Conservation (phyloP, 2,797 vertebrate genomes). For the Tympanoctomys barrerae region DNA sequence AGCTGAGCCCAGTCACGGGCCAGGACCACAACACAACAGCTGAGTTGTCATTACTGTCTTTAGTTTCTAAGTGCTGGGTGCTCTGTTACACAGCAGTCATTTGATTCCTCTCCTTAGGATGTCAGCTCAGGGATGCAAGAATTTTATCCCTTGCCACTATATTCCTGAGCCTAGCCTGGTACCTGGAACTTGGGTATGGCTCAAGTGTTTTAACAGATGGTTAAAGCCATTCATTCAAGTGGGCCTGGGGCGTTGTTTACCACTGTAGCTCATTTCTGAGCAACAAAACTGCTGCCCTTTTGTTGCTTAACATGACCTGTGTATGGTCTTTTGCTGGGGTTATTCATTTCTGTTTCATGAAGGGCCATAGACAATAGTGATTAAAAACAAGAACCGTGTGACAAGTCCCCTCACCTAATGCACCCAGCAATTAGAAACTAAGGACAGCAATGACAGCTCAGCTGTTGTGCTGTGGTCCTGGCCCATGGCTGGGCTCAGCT, state of each 20-base stretch:
- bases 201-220: background rate
- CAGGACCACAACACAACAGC: background rate
- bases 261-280: background rate
- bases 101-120: background rate
- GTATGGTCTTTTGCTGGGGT: background rate
- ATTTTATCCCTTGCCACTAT: background rate
- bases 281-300: background rate
- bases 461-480: background rate
- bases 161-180: background rate
- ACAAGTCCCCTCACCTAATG: background rate
- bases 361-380: background rate
- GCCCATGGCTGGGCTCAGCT: background rate
- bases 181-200: background rate
- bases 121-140: background rate
- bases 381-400: background rate
- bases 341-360: background rate
- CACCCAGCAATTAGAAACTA: background rate
- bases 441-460: no score
- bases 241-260: background rate
- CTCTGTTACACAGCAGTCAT: background rate
- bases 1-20: background rate
- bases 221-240: background rate
- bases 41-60: no score
- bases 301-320: background rate
- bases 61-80: background rate